Conservation (phyloP, 2,888 invertebrate genomes). For the Synanthedon vespiformis region DNA sequence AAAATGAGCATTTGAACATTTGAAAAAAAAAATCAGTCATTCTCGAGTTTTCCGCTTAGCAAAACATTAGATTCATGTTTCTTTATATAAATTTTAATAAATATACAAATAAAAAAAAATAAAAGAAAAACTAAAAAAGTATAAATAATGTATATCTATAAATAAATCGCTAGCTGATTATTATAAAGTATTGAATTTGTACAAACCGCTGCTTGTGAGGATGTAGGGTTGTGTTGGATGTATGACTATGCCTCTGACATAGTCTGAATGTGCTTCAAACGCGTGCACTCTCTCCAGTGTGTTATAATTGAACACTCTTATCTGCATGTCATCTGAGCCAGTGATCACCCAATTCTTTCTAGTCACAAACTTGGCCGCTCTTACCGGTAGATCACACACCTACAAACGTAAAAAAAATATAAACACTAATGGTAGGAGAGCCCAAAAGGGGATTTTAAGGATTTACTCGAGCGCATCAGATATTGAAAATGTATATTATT, state of each 20-base stretch:
- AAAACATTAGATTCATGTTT: too few species aligned
- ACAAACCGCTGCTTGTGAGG: conserved; percentile 93
- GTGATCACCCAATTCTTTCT: conserved; percentile 99
- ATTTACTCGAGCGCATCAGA: too few species aligned
- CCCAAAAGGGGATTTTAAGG: too few species aligned
- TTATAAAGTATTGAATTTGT: conserved; percentile 1
- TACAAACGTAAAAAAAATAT: conserved; percentile 46
- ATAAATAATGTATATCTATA: background rate
- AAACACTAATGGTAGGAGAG: too few species aligned
- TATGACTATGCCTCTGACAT: conserved; percentile 94
- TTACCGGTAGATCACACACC: conserved; percentile 96
- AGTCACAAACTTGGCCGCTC: conserved; percentile 95
- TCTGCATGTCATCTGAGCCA: conserved; percentile 96
- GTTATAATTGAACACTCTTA: conserved; percentile 98
- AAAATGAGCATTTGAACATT: too few species aligned
- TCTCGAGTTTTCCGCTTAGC: too few species aligned
- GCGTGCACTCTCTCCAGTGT: conserved; percentile 95
- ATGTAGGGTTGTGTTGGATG: conserved; percentile 98
- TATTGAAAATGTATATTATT: too few species aligned
- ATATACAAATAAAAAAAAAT: background rate
- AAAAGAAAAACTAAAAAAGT: background rate
- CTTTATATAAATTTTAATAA: background rate
- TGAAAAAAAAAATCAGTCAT: too few species aligned
- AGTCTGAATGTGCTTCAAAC: conserved; percentile 99
- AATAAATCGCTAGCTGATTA: background rate